A percentile compares a stretch with the other conserved stretches of the same genome.
Conservation (phyloP, 2,888 invertebrate genomes). For the Psylliodes chrysocephalus region DNA sequence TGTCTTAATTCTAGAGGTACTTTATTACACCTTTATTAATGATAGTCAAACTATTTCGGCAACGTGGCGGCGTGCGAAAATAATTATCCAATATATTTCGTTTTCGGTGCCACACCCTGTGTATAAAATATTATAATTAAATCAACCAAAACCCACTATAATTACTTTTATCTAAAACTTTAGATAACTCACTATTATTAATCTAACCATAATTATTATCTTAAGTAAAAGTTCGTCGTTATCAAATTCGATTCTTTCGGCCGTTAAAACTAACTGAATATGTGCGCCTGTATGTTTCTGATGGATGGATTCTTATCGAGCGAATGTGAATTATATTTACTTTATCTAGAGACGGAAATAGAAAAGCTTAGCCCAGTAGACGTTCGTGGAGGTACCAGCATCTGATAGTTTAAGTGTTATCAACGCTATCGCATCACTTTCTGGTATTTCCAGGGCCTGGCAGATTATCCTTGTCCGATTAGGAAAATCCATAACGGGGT, state of each 20-base stretch:
- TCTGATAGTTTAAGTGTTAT: slow-evolving; percentile 51
- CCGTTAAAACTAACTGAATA: slow-evolving; percentile 23
- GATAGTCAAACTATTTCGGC: too few species aligned
- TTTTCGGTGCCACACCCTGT: too few species aligned
- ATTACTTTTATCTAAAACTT: too few species aligned
- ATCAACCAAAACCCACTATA: too few species aligned
- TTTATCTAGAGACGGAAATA: slow-evolving; percentile 45
- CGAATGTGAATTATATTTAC: slow-evolving; percentile 37
- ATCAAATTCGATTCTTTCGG: slow-evolving; percentile 2
- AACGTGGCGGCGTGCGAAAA: too few species aligned
- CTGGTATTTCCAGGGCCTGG: slow-evolving; percentile 45
- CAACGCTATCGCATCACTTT: slow-evolving; percentile 45
- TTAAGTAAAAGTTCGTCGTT: slow-evolving; percentile 5
- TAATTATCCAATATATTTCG: too few species aligned
- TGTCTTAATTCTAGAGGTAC: too few species aligned
- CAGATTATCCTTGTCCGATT: slow-evolving; percentile 44
- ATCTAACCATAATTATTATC: neutral
- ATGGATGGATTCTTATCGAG: slow-evolving; percentile 37
- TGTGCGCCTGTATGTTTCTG: slow-evolving; percentile 37
- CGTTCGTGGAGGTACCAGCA: slow-evolving; percentile 54
- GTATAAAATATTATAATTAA: too few species aligned
- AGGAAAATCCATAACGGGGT: slow-evolving; percentile 29
- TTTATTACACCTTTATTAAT: too few species aligned
- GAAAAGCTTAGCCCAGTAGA: slow-evolving; percentile 44
- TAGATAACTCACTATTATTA: neutral